Conservation (phyloP, 1,140 invertebrate species). For the Periplaneta americana region DNA sequence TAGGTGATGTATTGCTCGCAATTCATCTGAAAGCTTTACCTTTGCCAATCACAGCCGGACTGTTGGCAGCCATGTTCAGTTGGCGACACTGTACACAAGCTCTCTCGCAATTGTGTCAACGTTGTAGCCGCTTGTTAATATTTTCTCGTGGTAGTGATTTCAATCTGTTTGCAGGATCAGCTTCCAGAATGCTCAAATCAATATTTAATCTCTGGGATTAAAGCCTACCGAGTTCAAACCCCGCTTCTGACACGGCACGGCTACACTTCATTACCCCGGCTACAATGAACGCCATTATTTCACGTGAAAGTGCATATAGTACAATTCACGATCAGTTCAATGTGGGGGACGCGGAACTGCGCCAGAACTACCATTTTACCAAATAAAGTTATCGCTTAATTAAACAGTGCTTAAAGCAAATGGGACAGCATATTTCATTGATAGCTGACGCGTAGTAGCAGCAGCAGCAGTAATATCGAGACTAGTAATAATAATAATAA, state of each 20-base stretch:
- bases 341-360: too few species aligned
- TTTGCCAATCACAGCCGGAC: background rate
- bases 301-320: background rate
- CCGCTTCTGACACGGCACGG: background rate
- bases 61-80: background rate
- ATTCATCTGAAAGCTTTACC: background rate
- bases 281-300: background rate
- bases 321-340: too few species aligned
- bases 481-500: too few species aligned
- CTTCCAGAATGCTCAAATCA: background rate
- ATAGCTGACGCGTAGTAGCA: too few species aligned
- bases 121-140: background rate
- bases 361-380: too few species aligned
- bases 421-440: too few species aligned
- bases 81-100: background rate
- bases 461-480: too few species aligned
- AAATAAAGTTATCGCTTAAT: too few species aligned
- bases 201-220: background rate
- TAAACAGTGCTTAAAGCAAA: too few species aligned
- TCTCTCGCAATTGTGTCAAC: background rate
- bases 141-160: background rate
- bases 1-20: background rate
- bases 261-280: background rate
- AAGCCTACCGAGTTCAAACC: background rate
- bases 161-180: background rate